phyloP scores from a whole-genome alignment of 2,888 invertebrate species.

The Sminthurides aquaticus region DNA sequence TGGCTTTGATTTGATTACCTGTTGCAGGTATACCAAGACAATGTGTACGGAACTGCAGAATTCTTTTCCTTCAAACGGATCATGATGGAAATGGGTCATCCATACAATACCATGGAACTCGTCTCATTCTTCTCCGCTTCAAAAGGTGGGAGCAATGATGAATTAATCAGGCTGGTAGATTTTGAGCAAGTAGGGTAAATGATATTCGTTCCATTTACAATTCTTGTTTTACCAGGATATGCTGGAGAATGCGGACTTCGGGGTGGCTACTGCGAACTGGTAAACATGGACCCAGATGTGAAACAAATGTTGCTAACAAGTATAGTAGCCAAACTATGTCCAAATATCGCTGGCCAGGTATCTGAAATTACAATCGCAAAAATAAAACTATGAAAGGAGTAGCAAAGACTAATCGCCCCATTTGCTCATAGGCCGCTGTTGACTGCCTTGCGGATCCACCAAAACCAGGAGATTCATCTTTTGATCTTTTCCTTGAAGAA shows the following conservation, averaged over 20 bases:
- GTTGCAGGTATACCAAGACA: conserved; percentile 77
- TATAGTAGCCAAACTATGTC: conserved; percentile 89
- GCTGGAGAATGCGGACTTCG: conserved; percentile 92
- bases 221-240: conserved; percentile 53
- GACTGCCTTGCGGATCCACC: conserved; percentile 90
- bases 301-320: conserved; percentile 77
- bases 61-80: conserved; percentile 96
- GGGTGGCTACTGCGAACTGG: conserved; percentile 88
- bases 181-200: not conserved
- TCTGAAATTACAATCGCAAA: conserved; percentile 20
- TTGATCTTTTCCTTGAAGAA: conserved; percentile 67
- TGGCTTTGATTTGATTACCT: no score
- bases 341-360: conserved; percentile 79
- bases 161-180: not conserved
- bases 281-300: conserved; percentile 78
- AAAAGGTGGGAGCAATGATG: conserved; percentile 59
- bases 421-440: conserved; percentile 74
- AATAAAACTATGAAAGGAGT: no score
- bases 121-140: conserved; percentile 95
- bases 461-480: conserved; percentile 72
- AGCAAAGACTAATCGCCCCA: no score
- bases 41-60: conserved; percentile 79
- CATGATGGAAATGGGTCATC: conserved; percentile 78
- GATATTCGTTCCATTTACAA: no score
- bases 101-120: conserved; percentile 73